Percentiles rank a stretch among this genome's conserved stretches.
phyloP scores from a whole-genome alignment of 2,113 vertebrate species.

The Columbina picui region DNA sequence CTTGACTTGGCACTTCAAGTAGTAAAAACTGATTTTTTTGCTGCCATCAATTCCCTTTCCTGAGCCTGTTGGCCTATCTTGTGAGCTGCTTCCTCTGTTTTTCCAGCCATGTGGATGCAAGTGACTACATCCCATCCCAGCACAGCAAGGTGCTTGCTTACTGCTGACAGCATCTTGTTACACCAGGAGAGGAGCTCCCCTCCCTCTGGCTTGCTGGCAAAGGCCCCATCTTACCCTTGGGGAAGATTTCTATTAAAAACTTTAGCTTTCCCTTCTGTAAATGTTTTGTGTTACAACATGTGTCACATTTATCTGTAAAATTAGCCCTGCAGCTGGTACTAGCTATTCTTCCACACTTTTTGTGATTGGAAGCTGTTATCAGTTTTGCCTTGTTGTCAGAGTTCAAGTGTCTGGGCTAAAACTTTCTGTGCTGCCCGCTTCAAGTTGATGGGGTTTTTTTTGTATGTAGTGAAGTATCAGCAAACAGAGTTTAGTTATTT shows the following conservation, averaged over 20 bases:
- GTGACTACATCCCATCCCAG: not conserved
- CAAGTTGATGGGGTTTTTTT: not conserved
- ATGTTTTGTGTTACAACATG: not conserved
- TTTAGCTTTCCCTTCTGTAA: not conserved
- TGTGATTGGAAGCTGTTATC: not conserved
- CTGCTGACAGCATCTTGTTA: not conserved
- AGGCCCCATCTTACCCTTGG: not conserved
- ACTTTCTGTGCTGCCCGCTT: not conserved
- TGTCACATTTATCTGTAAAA: not conserved
- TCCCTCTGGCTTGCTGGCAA: not conserved
- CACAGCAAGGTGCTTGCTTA: accelerated
- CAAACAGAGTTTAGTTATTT: not conserved
- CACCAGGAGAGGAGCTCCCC: not conserved
- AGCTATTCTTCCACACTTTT: not conserved
- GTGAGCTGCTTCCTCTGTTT: not conserved
- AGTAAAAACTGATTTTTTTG: not conserved
- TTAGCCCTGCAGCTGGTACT: not conserved
- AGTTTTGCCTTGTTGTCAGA: not conserved
- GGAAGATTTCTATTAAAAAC: not conserved
- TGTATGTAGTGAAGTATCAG: not conserved
- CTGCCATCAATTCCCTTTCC: not conserved
- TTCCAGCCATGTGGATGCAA: not conserved
- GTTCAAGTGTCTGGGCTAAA: not conserved
- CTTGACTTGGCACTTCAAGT: not conserved
- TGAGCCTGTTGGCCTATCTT: not conserved